Conservation (phyloP, 2,888 invertebrate species). For the Orchesellides sinensis region DNA sequence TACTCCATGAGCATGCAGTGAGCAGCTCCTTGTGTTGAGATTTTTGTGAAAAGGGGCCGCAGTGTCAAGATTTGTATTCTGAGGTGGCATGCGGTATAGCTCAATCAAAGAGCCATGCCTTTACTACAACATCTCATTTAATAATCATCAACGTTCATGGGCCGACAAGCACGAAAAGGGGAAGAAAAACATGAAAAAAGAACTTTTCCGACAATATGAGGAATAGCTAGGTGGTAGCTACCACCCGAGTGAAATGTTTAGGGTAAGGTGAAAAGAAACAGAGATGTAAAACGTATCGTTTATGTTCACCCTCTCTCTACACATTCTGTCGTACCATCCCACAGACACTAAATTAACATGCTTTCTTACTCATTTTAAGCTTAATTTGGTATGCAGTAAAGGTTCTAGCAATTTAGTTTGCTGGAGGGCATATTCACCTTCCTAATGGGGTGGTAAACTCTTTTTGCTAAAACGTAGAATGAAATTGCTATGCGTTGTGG, state of each 20-base stretch:
- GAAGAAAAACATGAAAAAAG: constrained; percentile 9
- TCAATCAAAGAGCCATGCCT: constrained; percentile 68
- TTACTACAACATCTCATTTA: constrained; percentile 70
- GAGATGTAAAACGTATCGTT: constrained; percentile 37
- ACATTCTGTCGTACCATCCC: background rate
- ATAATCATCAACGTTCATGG: constrained; percentile 63
- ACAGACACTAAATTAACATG: background rate
- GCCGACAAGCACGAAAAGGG: constrained; percentile 39
- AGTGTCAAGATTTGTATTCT: constrained; percentile 66
- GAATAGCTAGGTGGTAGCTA: constrained; percentile 32
- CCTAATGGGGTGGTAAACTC: background rate
- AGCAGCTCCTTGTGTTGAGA: constrained; percentile 56
- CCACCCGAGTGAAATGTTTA: constrained; percentile 56
- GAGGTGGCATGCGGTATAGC: constrained; percentile 64
- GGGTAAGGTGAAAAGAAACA: constrained; percentile 37
- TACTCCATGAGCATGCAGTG: constrained; percentile 6
- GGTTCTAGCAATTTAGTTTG: constrained; percentile 10
- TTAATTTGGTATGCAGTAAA: constrained; percentile 59
- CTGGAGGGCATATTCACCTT: constrained; percentile 8
- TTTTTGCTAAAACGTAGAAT: too few species aligned
- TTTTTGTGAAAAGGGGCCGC: constrained; percentile 47
- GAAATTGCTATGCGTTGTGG: too few species aligned
- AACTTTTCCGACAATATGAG: constrained; percentile 15
- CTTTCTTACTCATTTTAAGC: constrained; percentile 33
- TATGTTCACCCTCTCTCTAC: constrained; percentile 12